Percentiles rank a stretch among this genome's conserved stretches.
These are phyloP conservation scores for Myopa testacea DNA, from an alignment of 2,888 invertebrate species.

Conservation along the genomic window DNA sequence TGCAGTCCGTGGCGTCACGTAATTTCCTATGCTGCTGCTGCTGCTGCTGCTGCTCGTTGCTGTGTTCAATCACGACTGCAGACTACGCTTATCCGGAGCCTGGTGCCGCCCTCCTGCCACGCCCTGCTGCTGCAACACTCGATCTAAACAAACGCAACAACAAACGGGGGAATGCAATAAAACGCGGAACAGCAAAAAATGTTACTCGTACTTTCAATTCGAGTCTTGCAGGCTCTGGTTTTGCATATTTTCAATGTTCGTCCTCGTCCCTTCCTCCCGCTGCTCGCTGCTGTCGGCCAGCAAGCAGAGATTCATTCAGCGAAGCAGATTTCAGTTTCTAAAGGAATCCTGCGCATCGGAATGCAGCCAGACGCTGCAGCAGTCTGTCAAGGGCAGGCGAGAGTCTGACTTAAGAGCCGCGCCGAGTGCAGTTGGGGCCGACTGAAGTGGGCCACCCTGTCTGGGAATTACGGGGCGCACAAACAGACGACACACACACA, in stretches of 20 bases:
- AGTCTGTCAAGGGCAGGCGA: slow-evolving; percentile 20
- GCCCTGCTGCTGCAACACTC: background rate
- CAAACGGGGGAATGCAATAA: slow-evolving; percentile 27
- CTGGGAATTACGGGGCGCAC: slow-evolving; percentile 56
- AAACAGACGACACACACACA: background rate
- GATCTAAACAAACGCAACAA: background rate
- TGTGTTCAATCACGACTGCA: background rate
- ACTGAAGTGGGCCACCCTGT: slow-evolving; percentile 50
- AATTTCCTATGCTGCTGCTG: background rate
- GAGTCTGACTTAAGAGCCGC: slow-evolving; percentile 23
- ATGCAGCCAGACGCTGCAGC: slow-evolving; percentile 34
- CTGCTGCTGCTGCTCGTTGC: background rate
- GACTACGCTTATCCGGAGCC: background rate
- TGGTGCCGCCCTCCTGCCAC: background rate
- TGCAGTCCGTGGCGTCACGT: background rate
- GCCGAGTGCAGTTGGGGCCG: slow-evolving; percentile 15
- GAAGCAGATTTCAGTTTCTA: slow-evolving; percentile 25
- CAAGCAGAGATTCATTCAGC: slow-evolving; percentile 11
- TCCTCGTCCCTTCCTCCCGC: background rate
- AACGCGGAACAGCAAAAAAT: slow-evolving; percentile 9
- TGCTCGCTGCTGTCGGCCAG: background rate
- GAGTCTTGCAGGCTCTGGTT: slow-evolving; percentile 16
- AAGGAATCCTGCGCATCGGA: slow-evolving; percentile 20
- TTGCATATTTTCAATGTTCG: slow-evolving; percentile 30
- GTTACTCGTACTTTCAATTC: slow-evolving; percentile 29